A percentile compares a stretch with the other conserved stretches of the same genome.
phyloP scores from a whole-genome alignment of 2,888 invertebrate genomes.

The Crossocerus cetratus region DNA sequence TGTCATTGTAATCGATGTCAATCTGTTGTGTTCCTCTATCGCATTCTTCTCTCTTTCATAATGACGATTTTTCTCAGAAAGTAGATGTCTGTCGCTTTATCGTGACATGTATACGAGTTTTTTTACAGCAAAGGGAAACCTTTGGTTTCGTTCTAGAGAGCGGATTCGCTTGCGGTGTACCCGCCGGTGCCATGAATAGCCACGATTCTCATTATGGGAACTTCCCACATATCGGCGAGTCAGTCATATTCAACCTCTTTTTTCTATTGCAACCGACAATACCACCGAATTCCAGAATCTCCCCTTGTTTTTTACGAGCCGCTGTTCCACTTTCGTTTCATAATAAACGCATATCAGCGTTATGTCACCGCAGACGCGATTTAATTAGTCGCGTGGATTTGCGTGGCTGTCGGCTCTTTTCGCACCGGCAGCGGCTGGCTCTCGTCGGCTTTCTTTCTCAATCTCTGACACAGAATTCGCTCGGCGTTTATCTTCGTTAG shows the following conservation, averaged over 20 bases:
- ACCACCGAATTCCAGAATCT: background rate
- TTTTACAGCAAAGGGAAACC: background rate
- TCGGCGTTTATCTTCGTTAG: conserved; percentile 51
- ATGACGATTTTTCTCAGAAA: background rate
- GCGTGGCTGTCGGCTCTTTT: conserved; percentile 18
- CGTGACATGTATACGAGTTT: background rate
- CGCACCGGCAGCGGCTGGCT: background rate
- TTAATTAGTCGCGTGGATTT: conserved; percentile 41
- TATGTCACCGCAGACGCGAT: conserved; percentile 30
- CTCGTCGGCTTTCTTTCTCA: conserved; percentile 22
- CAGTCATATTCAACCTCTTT: too few relatives aligned
- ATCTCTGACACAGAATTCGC: conserved; percentile 24
- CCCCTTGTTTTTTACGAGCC: background rate
- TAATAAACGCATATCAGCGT: background rate
- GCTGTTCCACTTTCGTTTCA: background rate
- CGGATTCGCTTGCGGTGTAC: background rate
- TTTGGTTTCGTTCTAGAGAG: conserved; percentile 7
- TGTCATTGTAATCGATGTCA: background rate
- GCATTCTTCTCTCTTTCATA: background rate
- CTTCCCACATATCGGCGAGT: conserved; percentile 7
- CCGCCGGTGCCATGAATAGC: conserved; percentile 7
- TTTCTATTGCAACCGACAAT: too few relatives aligned
- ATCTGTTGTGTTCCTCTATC: too few relatives aligned
- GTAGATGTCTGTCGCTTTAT: background rate
- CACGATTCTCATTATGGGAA: conserved; percentile 8